These are phyloP conservation scores for Eupithecia vulgata DNA, from an alignment of 2,888 invertebrate species.

Conservation along the genomic window DNA sequence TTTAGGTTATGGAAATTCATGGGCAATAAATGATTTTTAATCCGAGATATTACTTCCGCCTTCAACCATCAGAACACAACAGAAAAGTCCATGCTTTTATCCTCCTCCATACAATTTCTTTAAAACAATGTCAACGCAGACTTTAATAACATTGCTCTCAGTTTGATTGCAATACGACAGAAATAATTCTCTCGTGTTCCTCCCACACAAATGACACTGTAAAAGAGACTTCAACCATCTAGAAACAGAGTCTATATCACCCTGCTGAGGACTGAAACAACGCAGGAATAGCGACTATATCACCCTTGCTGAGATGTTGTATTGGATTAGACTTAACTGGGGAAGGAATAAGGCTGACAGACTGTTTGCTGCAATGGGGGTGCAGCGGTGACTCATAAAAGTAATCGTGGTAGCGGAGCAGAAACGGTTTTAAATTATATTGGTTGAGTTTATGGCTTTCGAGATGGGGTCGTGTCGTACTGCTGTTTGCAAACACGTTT, in stretches of 20 bases:
- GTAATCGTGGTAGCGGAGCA: constrained; percentile 31
- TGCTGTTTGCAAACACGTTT: constrained; percentile 27
- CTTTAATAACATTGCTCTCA: constrained; percentile 47
- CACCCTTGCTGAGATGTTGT: constrained; percentile 6
- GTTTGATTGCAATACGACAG: constrained; percentile 42
- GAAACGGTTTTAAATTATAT: constrained; percentile 37
- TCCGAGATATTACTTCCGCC: background rate
- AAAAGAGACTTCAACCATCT: constrained; percentile 19
- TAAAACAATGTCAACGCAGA: constrained; percentile 37
- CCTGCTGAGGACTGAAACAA: constrained; percentile 12
- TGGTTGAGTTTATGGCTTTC: constrained; percentile 34
- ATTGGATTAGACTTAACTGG: constrained; percentile 24
- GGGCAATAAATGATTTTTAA: no score
- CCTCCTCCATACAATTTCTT: constrained; percentile 28
- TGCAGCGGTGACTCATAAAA: constrained; percentile 45
- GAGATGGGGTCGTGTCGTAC: constrained; percentile 25
- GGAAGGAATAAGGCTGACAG: constrained; percentile 16
- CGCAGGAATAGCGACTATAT: constrained; percentile 15
- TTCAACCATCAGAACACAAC: constrained; percentile 3
- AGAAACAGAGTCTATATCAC: constrained; percentile 17
- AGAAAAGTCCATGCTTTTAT: constrained; percentile 8
- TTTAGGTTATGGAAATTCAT: no score
- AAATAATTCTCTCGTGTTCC: constrained; percentile 29
- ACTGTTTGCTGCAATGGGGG: constrained; percentile 32
- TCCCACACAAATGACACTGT: constrained; percentile 19